These are phyloP conservation scores for Labeo catla DNA, from an alignment of 2,113 vertebrate genomes.

Conservation along the genomic window DNA sequence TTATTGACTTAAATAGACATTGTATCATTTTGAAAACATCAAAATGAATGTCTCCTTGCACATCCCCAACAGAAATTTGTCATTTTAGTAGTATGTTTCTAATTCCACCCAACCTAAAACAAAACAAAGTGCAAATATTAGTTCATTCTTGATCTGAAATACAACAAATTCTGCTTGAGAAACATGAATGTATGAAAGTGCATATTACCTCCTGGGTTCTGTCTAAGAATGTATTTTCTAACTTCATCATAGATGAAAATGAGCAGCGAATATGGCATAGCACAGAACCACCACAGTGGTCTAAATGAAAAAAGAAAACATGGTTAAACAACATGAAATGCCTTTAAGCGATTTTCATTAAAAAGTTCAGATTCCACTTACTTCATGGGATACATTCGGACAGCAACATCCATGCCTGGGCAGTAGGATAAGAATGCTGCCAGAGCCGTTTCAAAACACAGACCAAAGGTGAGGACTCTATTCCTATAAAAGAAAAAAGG, in stretches of 20 bases:
- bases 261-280: slow-evolving; percentile 55
- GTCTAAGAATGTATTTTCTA: slow-evolving; percentile 52
- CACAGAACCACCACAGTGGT: slow-evolving; percentile 58
- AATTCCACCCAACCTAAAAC: slow-evolving; percentile 82
- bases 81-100: slow-evolving; percentile 84
- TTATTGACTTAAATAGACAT: slow-evolving; percentile 4
- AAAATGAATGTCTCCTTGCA: not conserved
- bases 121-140: slow-evolving; percentile 48
- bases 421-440: slow-evolving; percentile 82
- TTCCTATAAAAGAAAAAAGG: slow-evolving; percentile 66
- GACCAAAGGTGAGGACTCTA: slow-evolving; percentile 79
- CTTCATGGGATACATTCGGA: slow-evolving; percentile 83
- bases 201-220: slow-evolving; percentile 51
- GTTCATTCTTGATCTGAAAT: not conserved
- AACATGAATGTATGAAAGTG: not conserved
- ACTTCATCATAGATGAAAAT: slow-evolving; percentile 61
- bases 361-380: slow-evolving; percentile 60
- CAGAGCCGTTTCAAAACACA: slow-evolving; percentile 80
- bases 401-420: slow-evolving; percentile 79
- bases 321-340: not conserved
- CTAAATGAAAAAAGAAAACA: slow-evolving; percentile 30
- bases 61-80: not conserved
- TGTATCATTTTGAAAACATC: not conserved
- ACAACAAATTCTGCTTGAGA: not conserved
- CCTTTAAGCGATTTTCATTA: not conserved